Conservation (phyloP, 1,140 invertebrate genomes). For the Trichonephila clavata region DNA sequence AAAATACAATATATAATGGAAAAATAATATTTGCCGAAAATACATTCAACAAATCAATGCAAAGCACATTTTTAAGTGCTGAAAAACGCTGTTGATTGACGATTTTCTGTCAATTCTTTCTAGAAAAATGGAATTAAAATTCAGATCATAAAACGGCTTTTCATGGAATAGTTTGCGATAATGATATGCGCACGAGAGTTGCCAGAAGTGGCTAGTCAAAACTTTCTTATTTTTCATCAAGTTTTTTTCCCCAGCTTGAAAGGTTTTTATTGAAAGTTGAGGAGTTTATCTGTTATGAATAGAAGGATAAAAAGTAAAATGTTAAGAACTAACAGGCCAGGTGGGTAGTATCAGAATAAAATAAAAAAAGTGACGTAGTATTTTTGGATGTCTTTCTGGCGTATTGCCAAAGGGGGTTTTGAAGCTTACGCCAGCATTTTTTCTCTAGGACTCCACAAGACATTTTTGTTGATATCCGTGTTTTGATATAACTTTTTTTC, state of each 20-base stretch:
- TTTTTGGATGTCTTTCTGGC: not conserved
- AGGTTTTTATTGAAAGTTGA: not conserved
- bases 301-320: not conserved
- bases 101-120: no score
- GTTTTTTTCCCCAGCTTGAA: not conserved
- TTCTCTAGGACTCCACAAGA: not conserved
- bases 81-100: not conserved
- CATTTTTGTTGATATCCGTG: conserved; percentile 41
- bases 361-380: not conserved
- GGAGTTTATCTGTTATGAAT: conserved; percentile 8
- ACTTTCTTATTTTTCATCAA: not conserved
- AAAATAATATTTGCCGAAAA: no score
- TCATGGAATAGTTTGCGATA: not conserved
- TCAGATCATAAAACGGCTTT: not conserved
- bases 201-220: not conserved
- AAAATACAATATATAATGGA: no score
- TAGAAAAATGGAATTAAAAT: no score
- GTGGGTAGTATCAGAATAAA: conserved; percentile 15
- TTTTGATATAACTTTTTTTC: conserved; percentile 43
- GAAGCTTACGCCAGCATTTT: not conserved
- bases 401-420: not conserved
- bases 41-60: not conserved
- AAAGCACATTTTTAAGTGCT: not conserved
- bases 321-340: conserved; percentile 10
- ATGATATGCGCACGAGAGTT: not conserved